Percentiles rank a stretch among this genome's conserved stretches.
These are phyloP conservation scores for Agelastica alni DNA, from an alignment of 2,888 invertebrate genomes.

Conservation along the genomic window DNA sequence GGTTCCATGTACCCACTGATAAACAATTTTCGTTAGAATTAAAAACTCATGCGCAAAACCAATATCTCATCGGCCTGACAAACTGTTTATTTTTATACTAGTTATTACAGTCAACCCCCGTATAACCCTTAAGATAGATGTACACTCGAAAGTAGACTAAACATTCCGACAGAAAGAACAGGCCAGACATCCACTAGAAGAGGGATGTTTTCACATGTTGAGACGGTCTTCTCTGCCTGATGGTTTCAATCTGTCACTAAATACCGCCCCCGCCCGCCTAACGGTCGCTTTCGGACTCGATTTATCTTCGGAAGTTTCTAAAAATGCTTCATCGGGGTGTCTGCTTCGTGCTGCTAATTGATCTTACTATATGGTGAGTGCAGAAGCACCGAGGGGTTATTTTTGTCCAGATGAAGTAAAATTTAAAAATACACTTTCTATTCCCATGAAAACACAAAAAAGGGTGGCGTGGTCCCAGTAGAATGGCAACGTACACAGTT, in stretches of 20 bases:
- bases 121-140: slow-evolving; percentile 25
- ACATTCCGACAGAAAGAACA: slow-evolving; percentile 44
- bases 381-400: not conserved
- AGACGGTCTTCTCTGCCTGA: slow-evolving; percentile 47
- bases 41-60: too few species aligned
- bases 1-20: too few species aligned
- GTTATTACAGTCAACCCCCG: slow-evolving; percentile 4
- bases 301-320: slow-evolving; percentile 27
- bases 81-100: not conserved
- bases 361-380: slow-evolving; percentile 1
- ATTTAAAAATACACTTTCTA: too few species aligned
- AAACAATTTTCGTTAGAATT: too few species aligned
- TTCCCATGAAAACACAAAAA: too few species aligned
- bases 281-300: slow-evolving; percentile 24
- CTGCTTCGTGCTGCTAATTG: slow-evolving; percentile 22
- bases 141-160: slow-evolving; percentile 47
- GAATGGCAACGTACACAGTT: too few species aligned
- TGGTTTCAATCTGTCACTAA: slow-evolving; percentile 58
- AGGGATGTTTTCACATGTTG: slow-evolving; percentile 47
- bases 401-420: not conserved
- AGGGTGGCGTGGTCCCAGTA: too few species aligned
- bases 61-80: too few species aligned
- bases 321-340: slow-evolving; percentile 24
- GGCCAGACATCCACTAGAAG: slow-evolving; percentile 41
- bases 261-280: slow-evolving; percentile 43